A percentile compares a stretch with the other conserved stretches of the same genome.
Evolutionary conservation across 2,797 vertebrate species (phyloP).

Genomic region (Myotis daubentonii): DNA sequence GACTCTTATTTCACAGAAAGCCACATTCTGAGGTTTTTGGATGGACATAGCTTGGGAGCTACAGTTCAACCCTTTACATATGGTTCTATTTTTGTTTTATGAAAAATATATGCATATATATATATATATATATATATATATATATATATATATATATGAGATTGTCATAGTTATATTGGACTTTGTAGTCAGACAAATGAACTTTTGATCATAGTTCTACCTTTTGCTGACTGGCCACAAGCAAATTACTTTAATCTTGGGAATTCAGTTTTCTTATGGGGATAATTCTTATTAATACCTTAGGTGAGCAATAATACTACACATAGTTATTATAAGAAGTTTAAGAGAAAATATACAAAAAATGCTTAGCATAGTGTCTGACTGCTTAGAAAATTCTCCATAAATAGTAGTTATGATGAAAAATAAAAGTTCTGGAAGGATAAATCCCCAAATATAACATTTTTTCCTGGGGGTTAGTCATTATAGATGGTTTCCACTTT

Average conservation of each 20-base stretch:
- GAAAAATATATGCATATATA: neutral
- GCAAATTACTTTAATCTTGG: neutral
- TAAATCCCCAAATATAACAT: neutral
- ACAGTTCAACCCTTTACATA: neutral
- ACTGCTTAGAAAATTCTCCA: neutral
- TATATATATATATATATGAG: neutral
- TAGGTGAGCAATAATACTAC: neutral
- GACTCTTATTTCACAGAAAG: neutral
- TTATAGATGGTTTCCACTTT: neutral
- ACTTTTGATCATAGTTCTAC: slow-evolving; percentile 11
- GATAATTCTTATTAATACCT: neutral
- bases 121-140: neutral
- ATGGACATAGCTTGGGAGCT: neutral
- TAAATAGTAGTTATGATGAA: neutral
- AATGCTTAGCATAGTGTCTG: neutral
- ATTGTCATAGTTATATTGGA: neutral
- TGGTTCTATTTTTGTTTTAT: neutral
- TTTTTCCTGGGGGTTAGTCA: neutral
- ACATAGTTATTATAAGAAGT: neutral
- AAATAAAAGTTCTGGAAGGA: neutral
- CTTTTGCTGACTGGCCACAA: neutral
- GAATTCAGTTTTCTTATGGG: neutral
- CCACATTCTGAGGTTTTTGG: slow-evolving; percentile 26
- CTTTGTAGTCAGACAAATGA: slow-evolving; percentile 15
- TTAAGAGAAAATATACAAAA: neutral